Base-by-base conservation (phyloP, 1,140 invertebrate species). In the Brachionus calyciflorus region DNA sequence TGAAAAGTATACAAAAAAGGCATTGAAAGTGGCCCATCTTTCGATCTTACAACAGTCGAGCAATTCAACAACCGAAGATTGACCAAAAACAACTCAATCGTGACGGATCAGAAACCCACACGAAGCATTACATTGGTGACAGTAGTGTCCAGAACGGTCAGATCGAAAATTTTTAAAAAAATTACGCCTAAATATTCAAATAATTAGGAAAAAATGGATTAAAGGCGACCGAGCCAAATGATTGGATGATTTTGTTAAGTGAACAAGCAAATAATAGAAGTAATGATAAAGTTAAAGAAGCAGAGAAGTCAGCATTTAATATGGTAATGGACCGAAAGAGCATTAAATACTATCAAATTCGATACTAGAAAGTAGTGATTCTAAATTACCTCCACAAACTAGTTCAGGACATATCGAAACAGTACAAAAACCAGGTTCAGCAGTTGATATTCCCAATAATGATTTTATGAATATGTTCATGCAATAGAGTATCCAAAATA, bases 61-160 rank as follows among this genome's bases (percentile, higher is more conserved):
- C n/a, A n/a, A n/a, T n/a, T n/a, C n/a, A n/a, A n/a, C n/a, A n/a
- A n/a, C n/a, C n/a, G n/a, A n/a, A n/a, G n/a, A n/a, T n/a, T n/a
- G n/a, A n/a, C n/a, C n/a, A n/a, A n/a, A n/a, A n/a, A n/a, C n/a
- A n/a, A n/a, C n/a, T n/a, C n/a, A n/a, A n/a, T n/a, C n/a, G n/a
- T n/a, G n/a, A n/a, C n/a, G n/a, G n/a, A n/a, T n/a, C n/a, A n/a
- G n/a, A n/a, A n/a, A n/a, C n/a, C n/a, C n/a, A n/a, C n/a, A n/a
- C 46, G 12, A 53, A 6, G 21, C 51, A 53, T 53, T 53, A n/a
- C 51, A 60, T 40, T 60, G 55, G 55, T 60, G 55, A 60, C 55
- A 60, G 55, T 30, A 60, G 55, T 60, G 55, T 37, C 30, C 26
- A 37, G 55, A 60, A 60, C 33, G 30, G 30, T 33, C 19, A 24